Evolutionary conservation across 2,888 invertebrate genomes (phyloP), one percentile per base, ranked within the genome.

Genomic region (Allacma fusca): DNA sequence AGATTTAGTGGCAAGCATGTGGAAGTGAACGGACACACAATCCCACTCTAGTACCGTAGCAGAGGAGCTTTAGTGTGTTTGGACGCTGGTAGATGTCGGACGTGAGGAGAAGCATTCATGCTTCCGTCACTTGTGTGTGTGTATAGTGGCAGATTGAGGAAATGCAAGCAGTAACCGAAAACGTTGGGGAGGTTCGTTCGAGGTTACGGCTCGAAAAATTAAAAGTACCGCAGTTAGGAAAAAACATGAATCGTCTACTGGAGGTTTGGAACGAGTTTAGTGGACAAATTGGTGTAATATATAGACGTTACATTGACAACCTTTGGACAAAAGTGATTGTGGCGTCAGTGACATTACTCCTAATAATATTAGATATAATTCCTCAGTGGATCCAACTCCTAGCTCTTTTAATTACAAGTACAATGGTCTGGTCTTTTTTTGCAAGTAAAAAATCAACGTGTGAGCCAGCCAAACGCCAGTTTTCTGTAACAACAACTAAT

Each of bases 381-480:
- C 75, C 75, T 19, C 7, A 21, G 23, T 75, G 75, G 75, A 24
- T 75, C 16, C 67, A 67, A 28, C 16, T 44, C n/a, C 44, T 65
- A 19, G 23, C 43, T 19, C 12, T 59, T 12, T 23, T 67, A n/a
- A 29, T 75, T 19, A 34, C 29, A 19, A 9, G 26, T 19, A 29
- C 50, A 23, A 70, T 70, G 76, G 70, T 76, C 16, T 76, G 76
- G 76, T 70, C 76, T 1, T 71, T 76, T 62, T 64, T 76, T 23
- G 26, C 74, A 1, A 21, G 44, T n/a, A 59, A 59, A 13, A 62
- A 64, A 26, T 24, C 77, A 12, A 59, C 69, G 5, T 69, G 75
- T 16, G 68, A 78, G 65, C 79, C 80, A 21, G 79, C 80, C 12
- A 75, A 77, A 70, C 72, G 76, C 26, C 77, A 80, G 43, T 78